These are phyloP conservation scores for Latheticus oryzae DNA, from an alignment of 2,888 invertebrate genomes.

Conservation along the genomic window DNA sequence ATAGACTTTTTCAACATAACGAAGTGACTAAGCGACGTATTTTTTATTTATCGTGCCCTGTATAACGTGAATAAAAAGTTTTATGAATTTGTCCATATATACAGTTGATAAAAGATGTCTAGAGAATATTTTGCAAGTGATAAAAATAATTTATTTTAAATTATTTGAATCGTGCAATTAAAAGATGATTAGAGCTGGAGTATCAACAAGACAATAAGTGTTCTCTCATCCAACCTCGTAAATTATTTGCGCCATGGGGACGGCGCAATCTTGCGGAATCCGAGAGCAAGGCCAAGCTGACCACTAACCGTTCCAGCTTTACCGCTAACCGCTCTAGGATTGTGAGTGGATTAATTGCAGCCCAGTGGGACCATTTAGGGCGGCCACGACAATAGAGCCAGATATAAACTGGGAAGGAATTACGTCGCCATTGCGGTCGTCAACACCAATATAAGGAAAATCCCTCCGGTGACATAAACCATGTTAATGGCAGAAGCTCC, in stretches of 20 bases:
- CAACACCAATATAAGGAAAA: conserved; percentile 61
- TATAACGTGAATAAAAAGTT: too few relatives aligned
- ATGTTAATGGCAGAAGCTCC: conserved; percentile 31
- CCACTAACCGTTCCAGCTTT: conserved; percentile 59
- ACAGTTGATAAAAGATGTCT: too few relatives aligned
- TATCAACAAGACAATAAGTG: conserved; percentile 41
- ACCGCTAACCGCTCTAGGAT: conserved; percentile 59
- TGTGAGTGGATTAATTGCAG: conserved; percentile 63
- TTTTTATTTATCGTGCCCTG: too few relatives aligned
- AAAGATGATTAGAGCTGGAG: conserved; percentile 27
- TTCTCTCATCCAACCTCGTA: conserved; percentile 46
- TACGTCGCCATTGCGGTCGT: conserved; percentile 58
- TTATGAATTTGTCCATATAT: too few relatives aligned
- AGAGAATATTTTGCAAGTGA: too few relatives aligned
- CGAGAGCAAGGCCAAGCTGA: conserved; percentile 54
- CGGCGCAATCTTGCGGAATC: conserved; percentile 56
- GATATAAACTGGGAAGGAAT: conserved; percentile 61
- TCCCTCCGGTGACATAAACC: conserved; percentile 44
- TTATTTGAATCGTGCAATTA: conserved; percentile 18
- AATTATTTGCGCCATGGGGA: conserved; percentile 47
- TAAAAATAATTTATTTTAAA: too few relatives aligned
- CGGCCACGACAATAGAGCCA: conserved; percentile 60
- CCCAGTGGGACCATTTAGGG: conserved; percentile 61
- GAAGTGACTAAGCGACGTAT: too few relatives aligned
- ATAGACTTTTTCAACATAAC: too few relatives aligned